Percentiles rank a stretch among this genome's conserved stretches.
Evolutionary conservation across 2,113 vertebrate genomes (phyloP).

Genomic region (Spea bombifrons): DNA sequence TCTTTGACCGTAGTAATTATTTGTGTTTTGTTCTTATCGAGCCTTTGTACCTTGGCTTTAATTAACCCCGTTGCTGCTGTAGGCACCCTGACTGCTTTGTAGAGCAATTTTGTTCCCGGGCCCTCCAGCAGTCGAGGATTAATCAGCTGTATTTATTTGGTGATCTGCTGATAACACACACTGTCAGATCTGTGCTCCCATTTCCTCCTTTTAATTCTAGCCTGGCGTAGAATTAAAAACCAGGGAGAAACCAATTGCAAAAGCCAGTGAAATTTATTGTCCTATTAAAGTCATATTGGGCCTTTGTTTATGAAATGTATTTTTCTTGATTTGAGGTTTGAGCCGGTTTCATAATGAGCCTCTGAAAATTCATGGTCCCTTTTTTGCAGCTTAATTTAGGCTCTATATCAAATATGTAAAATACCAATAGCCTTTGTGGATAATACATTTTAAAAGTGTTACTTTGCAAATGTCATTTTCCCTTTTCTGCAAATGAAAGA

Average conservation of each 20-base stretch:
- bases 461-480: slow-evolving; percentile 58
- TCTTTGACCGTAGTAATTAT: slow-evolving; percentile 38
- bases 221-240: slow-evolving; percentile 51
- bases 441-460: slow-evolving; percentile 71
- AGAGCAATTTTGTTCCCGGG: slow-evolving; percentile 34
- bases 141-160: slow-evolving; percentile 48
- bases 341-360: slow-evolving; percentile 75
- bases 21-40: slow-evolving; percentile 48
- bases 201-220: slow-evolving; percentile 46
- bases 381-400: slow-evolving; percentile 78
- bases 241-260: slow-evolving; percentile 71
- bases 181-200: slow-evolving; percentile 45
- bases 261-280: slow-evolving; percentile 73
- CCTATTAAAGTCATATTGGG: slow-evolving; percentile 79
- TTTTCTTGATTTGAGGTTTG: slow-evolving; percentile 75
- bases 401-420: slow-evolving; percentile 83
- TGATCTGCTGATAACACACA: slow-evolving; percentile 37
- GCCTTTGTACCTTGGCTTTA: slow-evolving; percentile 44
- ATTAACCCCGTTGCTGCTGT: slow-evolving; percentile 47
- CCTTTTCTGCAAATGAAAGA: slow-evolving; percentile 60
- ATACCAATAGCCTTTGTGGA: slow-evolving; percentile 65
- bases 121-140: slow-evolving; percentile 38
- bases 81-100: slow-evolving; percentile 36
- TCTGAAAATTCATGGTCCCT: slow-evolving; percentile 74
- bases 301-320: slow-evolving; percentile 80